These are phyloP conservation scores for Halcyon leucocephala DNA, from an alignment of 2,797 vertebrate species.

Conservation along the genomic window DNA sequence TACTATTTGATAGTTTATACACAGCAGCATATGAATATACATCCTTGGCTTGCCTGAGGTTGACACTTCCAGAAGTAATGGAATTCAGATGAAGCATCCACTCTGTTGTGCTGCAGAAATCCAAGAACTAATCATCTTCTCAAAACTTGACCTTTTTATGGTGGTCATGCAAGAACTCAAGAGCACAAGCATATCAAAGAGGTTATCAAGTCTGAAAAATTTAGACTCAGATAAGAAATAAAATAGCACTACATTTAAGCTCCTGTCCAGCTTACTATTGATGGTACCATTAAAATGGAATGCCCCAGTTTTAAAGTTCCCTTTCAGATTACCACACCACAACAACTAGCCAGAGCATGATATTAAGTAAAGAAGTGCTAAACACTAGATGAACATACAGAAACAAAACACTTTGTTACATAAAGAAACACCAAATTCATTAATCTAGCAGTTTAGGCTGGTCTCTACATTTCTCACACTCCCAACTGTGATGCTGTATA, in stretches of 20 bases:
- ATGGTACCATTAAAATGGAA: background rate
- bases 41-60: background rate
- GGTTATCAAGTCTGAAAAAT: background rate
- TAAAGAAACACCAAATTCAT: background rate
- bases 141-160: background rate
- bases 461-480: background rate
- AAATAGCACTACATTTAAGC: background rate
- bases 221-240: background rate
- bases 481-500: background rate
- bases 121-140: background rate
- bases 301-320: background rate
- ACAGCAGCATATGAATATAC: background rate
- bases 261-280: background rate
- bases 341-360: background rate
- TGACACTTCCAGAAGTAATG: background rate
- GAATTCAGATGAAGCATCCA: background rate
- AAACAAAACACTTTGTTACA: background rate
- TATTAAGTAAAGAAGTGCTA: background rate
- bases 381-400: background rate
- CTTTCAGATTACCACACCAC: background rate
- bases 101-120: background rate
- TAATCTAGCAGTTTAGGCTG: background rate
- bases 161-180: background rate
- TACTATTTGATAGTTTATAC: background rate
- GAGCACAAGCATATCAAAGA: background rate